Evolutionary conservation across 2,113 vertebrate genomes (phyloP), one percentile per base, ranked within the genome.

Genomic region (Grantiella picta): DNA sequence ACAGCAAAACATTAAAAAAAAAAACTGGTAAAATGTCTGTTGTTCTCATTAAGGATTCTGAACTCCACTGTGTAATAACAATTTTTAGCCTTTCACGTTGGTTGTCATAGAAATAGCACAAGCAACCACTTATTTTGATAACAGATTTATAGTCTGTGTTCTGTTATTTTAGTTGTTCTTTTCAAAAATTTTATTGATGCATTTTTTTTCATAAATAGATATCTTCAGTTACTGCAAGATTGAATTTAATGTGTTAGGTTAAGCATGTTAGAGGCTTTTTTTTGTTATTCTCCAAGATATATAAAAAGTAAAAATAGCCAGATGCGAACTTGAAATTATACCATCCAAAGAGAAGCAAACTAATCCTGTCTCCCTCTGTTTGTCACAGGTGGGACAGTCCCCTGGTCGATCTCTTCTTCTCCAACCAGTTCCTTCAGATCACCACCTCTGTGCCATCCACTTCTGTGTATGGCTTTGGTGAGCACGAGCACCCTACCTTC

Each of bases 91-190:
- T 82, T 77, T 63, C 69, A 50, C 0, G 3, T 86, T 95, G 85
- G 95, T 95, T 95, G 91, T 95, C 90, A 96, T 90, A 96, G 92
- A 95, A 95, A 96, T 92, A 89, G 36, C 77, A 59, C 71, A 86
- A 96, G 75, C 38, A 89, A 94, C 40, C 40, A 64, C 65, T 90
- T 96, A 77, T 73, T 96, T 97, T 89, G 82, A 68, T 92, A 90
- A 87, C 70, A 92, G 72, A 76, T 77, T 92, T 94, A 82, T 79
- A 92, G 53, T 82, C 59, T 77, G 80, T 93, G 72, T 93, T 92
- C 73, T 64, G 52, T 80, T 93, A 90, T 65, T 94, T 91, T 52
- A 88, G 73, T 82, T 91, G 59, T 72, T 86, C 68, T 89, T 92
- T 93, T 92, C 60, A 69, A 92, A 89, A 93, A 61, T 75, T 50